Evolutionary conservation across 2,113 vertebrate species (phyloP), one percentile per base, ranked within the genome.

Genomic region (Nanorana parkeri): DNA sequence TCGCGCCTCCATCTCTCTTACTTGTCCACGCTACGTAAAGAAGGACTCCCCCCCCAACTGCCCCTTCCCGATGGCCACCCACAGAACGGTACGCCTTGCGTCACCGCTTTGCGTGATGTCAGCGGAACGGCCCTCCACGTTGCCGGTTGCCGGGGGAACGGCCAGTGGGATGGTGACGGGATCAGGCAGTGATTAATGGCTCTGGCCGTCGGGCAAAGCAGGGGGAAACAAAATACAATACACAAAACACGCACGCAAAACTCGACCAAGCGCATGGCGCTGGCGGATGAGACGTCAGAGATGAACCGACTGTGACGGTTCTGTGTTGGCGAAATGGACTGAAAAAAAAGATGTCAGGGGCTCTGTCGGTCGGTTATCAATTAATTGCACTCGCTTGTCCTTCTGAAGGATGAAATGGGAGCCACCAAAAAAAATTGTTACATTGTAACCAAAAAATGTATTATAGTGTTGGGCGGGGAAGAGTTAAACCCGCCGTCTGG

Each of bases 111-210:
- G 15, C 64, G 68, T 81, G 68, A 81, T 81, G 79, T 81, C 79
- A 81, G 58, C 36, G 24, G n/a, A 13, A 13, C 17, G 56, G 67
- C 54, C 55, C 67, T 71, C 32, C 56, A 61, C 55, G 58, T 72
- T 81, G 79, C 64, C 26, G 28, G 78, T 73, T 81, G 47, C 60
- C 68, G 19, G 73, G 68, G 68, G 36, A 80, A 80, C 78, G 69
- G 68, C 10, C 32, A 26, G 78, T 63, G 55, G 58, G 78, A 72
- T 23, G 58, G 24, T 32, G 78, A 73, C 64, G 68, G 68, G 68
- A 81, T 61, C 65, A 73, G 60, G 68, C 68, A 81, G 68, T 72
- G 79, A 72, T 81, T 73, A 64, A 81, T 81, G 47, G 55, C 23
- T 72, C 66, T 80, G 71, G 55, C 78, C 32, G 69, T 47, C 72